phyloP scores from a whole-genome alignment of 2,888 invertebrate species.

The Corbicula japonica region DNA sequence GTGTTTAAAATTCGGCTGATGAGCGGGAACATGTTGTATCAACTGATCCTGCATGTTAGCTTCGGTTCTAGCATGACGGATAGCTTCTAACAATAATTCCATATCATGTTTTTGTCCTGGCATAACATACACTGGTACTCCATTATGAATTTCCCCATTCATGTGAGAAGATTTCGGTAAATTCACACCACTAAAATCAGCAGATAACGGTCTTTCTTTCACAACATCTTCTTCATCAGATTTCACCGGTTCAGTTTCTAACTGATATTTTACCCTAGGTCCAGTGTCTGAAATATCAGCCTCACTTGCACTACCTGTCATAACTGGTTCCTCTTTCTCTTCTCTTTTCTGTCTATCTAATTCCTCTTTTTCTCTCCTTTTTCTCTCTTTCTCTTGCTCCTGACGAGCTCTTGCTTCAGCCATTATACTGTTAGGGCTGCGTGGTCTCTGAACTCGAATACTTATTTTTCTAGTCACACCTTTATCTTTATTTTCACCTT shows the following conservation, averaged over 20 bases:
- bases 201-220: conserved; percentile 30
- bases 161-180: conserved; percentile 33
- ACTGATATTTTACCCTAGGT: conserved; percentile 34
- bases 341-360: conserved; percentile 49
- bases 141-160: conserved; percentile 56
- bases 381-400: conserved; percentile 66
- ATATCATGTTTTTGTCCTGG: conserved; percentile 76
- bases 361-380: conserved; percentile 63
- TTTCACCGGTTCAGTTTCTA: conserved; percentile 61
- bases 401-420: conserved; percentile 66
- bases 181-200: conserved; percentile 16
- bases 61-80: conserved; percentile 75
- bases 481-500: conserved; percentile 24
- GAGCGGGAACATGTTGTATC: conserved; percentile 54
- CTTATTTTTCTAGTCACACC: conserved; percentile 55
- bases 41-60: conserved; percentile 70
- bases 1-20: conserved; percentile 56
- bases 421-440: conserved; percentile 70
- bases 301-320: conserved; percentile 68
- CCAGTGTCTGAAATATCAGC: conserved; percentile 45
- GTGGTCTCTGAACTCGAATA: conserved; percentile 63
- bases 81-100: conserved; percentile 72
- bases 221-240: conserved; percentile 65
- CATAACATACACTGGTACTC: conserved; percentile 70
- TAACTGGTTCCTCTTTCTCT: conserved; percentile 58